phyloP scores from a whole-genome alignment of 2,113 vertebrate species.

The Prunella himalayana region DNA sequence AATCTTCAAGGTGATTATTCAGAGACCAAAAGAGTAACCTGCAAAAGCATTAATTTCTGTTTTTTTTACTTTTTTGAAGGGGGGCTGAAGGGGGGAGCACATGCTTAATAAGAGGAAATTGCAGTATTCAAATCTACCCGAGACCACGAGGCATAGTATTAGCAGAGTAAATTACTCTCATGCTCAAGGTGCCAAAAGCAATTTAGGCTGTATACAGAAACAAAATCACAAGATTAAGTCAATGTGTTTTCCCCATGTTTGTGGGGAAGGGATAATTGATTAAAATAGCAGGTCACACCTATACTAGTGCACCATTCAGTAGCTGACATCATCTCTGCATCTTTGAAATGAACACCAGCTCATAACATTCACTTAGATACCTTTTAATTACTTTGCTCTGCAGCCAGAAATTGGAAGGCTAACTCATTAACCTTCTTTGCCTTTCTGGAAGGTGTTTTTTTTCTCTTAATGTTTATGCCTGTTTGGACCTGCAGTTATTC shows the following conservation, averaged over 20 bases:
- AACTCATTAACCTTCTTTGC: constrained; percentile 51
- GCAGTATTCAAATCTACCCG: neutral
- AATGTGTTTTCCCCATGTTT: constrained; percentile 19
- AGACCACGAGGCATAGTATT: neutral
- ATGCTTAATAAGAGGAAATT: neutral
- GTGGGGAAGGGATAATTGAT: constrained; percentile 20
- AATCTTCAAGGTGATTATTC: neutral
- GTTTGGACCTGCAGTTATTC: neutral
- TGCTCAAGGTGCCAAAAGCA: constrained; percentile 29
- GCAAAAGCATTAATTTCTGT: neutral
- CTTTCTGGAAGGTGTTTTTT: neutral
- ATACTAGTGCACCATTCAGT: neutral
- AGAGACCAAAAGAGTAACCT: neutral
- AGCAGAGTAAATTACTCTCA: neutral
- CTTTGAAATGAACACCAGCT: constrained; percentile 21
- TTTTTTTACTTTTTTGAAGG: neutral
- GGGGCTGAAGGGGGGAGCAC: neutral
- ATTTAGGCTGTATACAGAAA: neutral
- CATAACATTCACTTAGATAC: constrained; percentile 9
- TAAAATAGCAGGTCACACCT: constrained; percentile 22
- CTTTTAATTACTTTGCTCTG: constrained; percentile 44
- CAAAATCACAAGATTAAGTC: constrained; percentile 39
- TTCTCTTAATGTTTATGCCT: neutral
- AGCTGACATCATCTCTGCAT: neutral
- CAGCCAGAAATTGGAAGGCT: constrained; percentile 34